Percentiles rank a stretch among this genome's conserved stretches.
phyloP scores from a whole-genome alignment of 2,797 vertebrate species.

The Petrocephalus schoutedeni region DNA sequence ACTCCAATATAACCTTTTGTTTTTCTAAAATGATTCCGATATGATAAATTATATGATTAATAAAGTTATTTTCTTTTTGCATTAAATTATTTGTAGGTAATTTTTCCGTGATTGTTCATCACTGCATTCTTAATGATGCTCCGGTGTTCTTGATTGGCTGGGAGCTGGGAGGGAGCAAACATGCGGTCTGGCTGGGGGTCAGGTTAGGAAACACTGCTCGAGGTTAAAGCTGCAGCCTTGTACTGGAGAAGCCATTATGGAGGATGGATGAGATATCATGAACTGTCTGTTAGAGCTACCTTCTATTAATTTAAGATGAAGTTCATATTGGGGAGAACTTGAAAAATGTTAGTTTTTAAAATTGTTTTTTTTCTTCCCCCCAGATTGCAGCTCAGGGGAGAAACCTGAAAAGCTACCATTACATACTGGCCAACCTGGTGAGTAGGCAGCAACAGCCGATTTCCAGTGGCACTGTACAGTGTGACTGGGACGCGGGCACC shows the following conservation, averaged over 20 bases:
- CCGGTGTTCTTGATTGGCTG: too few species aligned
- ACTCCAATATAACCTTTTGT: too few species aligned
- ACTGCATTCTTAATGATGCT: too few species aligned
- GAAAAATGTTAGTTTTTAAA: background rate
- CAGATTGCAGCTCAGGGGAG: constrained; percentile 87
- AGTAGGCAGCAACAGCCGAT: constrained; percentile 44
- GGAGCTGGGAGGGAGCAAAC: background rate
- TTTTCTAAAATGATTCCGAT: too few species aligned
- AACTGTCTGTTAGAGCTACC: background rate
- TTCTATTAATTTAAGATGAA: background rate
- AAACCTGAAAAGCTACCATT: constrained; percentile 90
- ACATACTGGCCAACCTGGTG: constrained; percentile 90
- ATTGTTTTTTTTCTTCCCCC: constrained; percentile 27
- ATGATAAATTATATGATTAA: too few species aligned
- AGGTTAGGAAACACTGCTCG: background rate
- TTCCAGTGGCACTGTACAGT: background rate
- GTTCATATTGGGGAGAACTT: background rate
- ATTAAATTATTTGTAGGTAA: too few species aligned
- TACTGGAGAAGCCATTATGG: background rate
- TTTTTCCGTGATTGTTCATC: too few species aligned
- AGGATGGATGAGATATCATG: background rate
- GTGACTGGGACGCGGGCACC: background rate
- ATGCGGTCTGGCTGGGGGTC: background rate
- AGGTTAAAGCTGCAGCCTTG: background rate
- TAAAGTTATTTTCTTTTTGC: too few species aligned